Conservation (phyloP, 2,888 invertebrate genomes). For the Sipha maydis region DNA sequence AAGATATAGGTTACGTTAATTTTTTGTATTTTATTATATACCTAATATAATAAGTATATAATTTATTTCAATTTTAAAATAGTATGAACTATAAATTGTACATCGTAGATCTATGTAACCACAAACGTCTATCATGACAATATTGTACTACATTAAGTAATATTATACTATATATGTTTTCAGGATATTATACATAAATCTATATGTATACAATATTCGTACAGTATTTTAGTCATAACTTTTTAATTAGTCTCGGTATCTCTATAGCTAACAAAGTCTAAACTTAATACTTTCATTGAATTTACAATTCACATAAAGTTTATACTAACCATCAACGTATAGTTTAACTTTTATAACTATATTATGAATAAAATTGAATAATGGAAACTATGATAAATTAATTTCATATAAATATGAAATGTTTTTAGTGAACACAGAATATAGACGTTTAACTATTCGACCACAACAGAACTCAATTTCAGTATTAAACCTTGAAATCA, state of each 20-base stretch:
- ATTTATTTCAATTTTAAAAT: no score
- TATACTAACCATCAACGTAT: background rate
- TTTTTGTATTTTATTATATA: no score
- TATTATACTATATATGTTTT: background rate
- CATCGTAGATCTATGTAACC: background rate
- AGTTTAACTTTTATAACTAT: background rate
- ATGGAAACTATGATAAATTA: background rate
- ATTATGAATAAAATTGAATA: background rate
- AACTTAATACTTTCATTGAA: constrained; percentile 20
- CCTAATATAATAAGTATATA: no score
- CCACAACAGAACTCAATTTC: background rate
- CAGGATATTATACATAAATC: no score
- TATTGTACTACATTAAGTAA: background rate
- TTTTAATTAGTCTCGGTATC: constrained; percentile 1
- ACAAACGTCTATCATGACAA: background rate
- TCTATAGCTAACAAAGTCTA: background rate
- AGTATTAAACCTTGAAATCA: background rate
- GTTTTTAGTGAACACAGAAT: background rate
- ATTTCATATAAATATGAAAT: background rate
- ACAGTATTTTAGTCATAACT: background rate
- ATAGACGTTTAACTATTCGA: background rate
- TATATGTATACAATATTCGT: no score
- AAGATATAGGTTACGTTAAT: no score
- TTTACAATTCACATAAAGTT: background rate
- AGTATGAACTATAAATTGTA: no score